Conservation (phyloP, 2,113 vertebrate genomes). For the Pavo muticus region DNA sequence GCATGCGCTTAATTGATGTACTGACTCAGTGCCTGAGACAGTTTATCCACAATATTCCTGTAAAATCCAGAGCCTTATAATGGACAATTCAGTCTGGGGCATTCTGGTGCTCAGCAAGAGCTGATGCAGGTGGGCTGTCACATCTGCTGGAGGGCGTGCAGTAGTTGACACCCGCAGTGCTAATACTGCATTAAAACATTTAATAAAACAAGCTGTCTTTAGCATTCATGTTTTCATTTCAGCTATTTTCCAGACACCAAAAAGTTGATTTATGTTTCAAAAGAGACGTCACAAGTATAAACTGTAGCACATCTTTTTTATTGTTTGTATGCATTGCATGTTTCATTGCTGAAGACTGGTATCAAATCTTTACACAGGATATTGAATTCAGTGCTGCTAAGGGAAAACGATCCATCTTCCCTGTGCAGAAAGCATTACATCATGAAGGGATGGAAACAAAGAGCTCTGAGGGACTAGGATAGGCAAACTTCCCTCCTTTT, state of each 20-base stretch:
- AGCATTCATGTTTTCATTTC: neutral
- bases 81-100: neutral
- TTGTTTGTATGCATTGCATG: neutral
- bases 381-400: neutral
- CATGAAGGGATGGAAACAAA: constrained; percentile 65
- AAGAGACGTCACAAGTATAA: neutral
- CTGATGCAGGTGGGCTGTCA: neutral
- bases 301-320: neutral
- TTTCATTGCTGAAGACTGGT: neutral
- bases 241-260: neutral
- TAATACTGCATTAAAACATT: neutral
- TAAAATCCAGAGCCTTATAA: neutral
- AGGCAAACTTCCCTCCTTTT: constrained; percentile 81
- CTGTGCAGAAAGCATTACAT: neutral
- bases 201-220: neutral
- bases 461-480: constrained; percentile 69
- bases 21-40: neutral
- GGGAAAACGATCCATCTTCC: constrained; percentile 39
- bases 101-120: neutral
- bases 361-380: neutral
- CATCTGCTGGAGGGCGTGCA: neutral
- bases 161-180: neutral
- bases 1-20: neutral
- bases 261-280: neutral
- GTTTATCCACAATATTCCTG: neutral